phyloP scores from a whole-genome alignment of 2,113 vertebrate species.

The Notothenia rossii region DNA sequence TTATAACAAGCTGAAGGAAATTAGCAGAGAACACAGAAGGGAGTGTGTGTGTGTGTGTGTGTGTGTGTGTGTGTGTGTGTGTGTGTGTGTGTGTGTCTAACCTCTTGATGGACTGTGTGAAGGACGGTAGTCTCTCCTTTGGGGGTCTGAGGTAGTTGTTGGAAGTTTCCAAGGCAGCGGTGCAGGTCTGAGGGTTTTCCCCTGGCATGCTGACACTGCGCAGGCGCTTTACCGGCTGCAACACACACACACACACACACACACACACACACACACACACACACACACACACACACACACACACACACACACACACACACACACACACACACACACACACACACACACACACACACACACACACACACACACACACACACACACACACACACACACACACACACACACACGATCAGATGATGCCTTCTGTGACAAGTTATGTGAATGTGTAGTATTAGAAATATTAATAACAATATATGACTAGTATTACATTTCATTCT shows the following conservation, averaged over 20 bases:
- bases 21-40: constrained; percentile 2
- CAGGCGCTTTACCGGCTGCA: constrained; percentile 77
- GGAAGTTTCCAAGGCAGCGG: constrained; percentile 73
- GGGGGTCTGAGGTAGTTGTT: constrained; percentile 83
- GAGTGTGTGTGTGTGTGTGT: constrained; percentile 11
- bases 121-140: constrained; percentile 89
- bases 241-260: constrained; percentile 13
- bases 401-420: too few relatives aligned
- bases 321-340: too few relatives aligned
- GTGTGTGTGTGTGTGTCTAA: constrained; percentile 66
- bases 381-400: neutral
- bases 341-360: neutral
- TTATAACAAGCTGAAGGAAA: neutral
- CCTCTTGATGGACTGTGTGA: constrained; percentile 96
- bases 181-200: constrained; percentile 83
- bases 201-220: constrained; percentile 94
- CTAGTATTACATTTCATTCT: too few relatives aligned
- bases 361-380: neutral
- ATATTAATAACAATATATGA: too few relatives aligned
- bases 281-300: constrained; percentile 8
- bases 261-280: constrained; percentile 7
- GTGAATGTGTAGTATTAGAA: neutral
- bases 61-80: constrained; percentile 22
- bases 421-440: neutral
- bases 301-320: neutral